Percentiles rank a stretch among this genome's conserved stretches.
phyloP scores from a whole-genome alignment of 2,888 invertebrate genomes.

The Tribolium freemani region DNA sequence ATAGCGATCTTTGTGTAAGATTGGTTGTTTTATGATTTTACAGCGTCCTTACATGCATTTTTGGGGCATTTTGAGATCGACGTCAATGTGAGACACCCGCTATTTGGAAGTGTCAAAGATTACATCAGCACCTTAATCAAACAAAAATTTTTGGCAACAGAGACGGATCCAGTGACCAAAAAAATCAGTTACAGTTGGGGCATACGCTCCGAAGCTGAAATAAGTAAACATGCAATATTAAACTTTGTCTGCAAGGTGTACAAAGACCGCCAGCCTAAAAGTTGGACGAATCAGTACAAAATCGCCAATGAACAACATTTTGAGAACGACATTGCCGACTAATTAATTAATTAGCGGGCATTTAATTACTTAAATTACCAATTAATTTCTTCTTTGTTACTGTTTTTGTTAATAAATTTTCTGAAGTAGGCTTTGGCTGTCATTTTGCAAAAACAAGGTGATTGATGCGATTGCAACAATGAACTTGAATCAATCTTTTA shows the following conservation, averaged over 20 bases:
- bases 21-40: constrained; percentile 27
- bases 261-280: constrained; percentile 51
- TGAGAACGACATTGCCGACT: constrained; percentile 43
- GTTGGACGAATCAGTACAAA: constrained; percentile 55
- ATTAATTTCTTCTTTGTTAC: background rate
- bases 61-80: constrained; percentile 54
- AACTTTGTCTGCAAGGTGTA: constrained; percentile 58
- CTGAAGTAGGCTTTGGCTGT: background rate
- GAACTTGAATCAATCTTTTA: constrained; percentile 23
- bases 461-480: background rate
- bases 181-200: constrained; percentile 56
- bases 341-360: no score
- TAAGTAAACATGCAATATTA: constrained; percentile 56
- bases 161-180: constrained; percentile 52
- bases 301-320: constrained; percentile 51
- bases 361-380: no score
- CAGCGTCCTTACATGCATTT: constrained; percentile 56
- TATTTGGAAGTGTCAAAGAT: constrained; percentile 58
- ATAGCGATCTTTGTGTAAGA: background rate
- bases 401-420: background rate
- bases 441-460: background rate
- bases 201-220: constrained; percentile 56
- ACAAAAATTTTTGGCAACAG: constrained; percentile 53
- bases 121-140: constrained; percentile 54
- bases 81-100: constrained; percentile 51